Evolutionary conservation across 1,140 invertebrate species (phyloP).

Genomic region (Caerostris extrusa): DNA sequence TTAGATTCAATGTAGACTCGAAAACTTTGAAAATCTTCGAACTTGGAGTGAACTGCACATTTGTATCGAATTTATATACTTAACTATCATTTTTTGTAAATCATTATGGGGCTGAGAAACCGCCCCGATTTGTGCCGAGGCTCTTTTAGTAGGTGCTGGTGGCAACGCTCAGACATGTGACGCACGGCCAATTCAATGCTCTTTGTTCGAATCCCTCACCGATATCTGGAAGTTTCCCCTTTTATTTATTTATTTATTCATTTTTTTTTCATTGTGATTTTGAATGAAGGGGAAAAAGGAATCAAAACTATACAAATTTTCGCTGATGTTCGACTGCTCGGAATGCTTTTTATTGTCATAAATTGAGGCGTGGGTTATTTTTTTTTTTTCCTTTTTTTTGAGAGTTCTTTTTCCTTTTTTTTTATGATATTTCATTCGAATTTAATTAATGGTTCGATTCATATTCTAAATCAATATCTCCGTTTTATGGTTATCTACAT

Average conservation of each 20-base stretch:
- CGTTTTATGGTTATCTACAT: too few species aligned
- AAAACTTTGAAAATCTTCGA: too few species aligned
- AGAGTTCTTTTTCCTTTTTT: too few species aligned
- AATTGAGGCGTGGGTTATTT: not conserved
- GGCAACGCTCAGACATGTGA: constrained; percentile 25
- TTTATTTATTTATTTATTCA: not conserved
- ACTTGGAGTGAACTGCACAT: too few species aligned
- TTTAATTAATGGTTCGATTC: too few species aligned
- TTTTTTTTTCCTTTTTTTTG: not conserved
- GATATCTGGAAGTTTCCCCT: not conserved
- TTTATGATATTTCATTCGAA: too few species aligned
- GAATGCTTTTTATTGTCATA: not conserved
- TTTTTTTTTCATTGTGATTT: not conserved
- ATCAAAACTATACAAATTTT: not conserved
- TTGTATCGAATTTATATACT: too few species aligned
- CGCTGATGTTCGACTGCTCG: not conserved
- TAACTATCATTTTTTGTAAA: too few species aligned
- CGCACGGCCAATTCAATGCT: not conserved
- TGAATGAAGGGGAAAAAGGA: not conserved
- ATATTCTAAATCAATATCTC: too few species aligned
- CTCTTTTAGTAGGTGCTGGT: not conserved
- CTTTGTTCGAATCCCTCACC: not conserved
- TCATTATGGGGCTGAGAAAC: not conserved
- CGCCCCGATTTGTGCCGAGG: too few species aligned
- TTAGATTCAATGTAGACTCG: too few species aligned